Base-by-base conservation (phyloP, 2,113 vertebrate genomes). In the Potamarius usumacintae region DNA sequence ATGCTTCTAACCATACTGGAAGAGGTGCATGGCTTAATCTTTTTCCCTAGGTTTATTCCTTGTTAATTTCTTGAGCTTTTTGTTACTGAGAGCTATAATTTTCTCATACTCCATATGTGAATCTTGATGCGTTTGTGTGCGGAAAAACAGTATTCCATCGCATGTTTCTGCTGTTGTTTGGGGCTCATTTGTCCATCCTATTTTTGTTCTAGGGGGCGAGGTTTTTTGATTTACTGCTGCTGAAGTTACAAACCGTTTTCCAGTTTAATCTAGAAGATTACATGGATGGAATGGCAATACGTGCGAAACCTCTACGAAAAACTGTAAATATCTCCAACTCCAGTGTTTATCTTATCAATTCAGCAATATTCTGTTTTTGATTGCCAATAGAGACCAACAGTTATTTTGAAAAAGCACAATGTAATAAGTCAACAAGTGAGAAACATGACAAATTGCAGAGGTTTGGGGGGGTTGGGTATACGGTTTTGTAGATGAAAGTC, bases 281-380 rank as follows among this genome's bases (percentile, higher is more conserved):
- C 85, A 99, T 99, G 98, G 98, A 99, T 0, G 97, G 98, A 69
- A 96, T 99, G 94, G 98, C 97, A 27, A 97, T 99, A 93, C 96
- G 97, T 86, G 95, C 96, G 79, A 97, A 97, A 67, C 97, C 98
- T 7, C 94, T 99, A 91, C 95, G 95, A 81, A 99, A 99, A 93
- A 97, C 95, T 94, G 98, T 99, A 92, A 11, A 82, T 22, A 58
- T 34, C 17, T 58, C 7, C 7, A 2, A 1, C 7, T 58, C 25
- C 27, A 58, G 0, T 42, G 1, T 62, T 76, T 11, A 48, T 1
- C 52, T 27, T 55, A 18, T 55, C 12, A 27, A 17, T 27, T 27
- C 12, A 18, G n/a, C 74, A 53, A 53, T 53, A 27, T 30, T 30
- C 3, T 17, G 7, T 18, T 57, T 79, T 58, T 79, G 22, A 8